A percentile compares a stretch with the other conserved stretches of the same genome.
Conservation (phyloP, 2,888 invertebrate species). For the Cynaeus angustus region DNA sequence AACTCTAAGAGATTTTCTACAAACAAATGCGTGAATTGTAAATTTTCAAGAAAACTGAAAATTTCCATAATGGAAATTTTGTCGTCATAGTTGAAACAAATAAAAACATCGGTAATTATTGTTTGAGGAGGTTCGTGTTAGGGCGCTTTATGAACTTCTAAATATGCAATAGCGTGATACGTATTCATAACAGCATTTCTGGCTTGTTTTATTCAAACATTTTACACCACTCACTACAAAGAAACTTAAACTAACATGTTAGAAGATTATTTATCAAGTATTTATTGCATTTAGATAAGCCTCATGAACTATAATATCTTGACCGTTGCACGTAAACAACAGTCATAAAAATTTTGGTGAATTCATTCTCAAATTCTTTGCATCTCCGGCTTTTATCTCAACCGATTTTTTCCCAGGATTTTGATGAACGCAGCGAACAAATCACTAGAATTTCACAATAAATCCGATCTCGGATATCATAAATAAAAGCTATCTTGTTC, state of each 20-base stretch:
- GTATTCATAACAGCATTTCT: neutral
- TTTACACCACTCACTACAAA: neutral
- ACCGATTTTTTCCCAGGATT: conserved; percentile 7
- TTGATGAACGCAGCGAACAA: conserved; percentile 34
- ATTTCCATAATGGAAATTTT: too few species aligned
- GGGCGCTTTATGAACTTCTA: neutral
- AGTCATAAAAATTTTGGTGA: neutral
- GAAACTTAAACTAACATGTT: conserved; percentile 2
- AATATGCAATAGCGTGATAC: conserved; percentile 1
- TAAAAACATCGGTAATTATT: too few species aligned
- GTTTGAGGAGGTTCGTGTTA: neutral
- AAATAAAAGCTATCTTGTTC: conserved; percentile 30
- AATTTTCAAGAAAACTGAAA: too few species aligned
- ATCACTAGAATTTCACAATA: conserved; percentile 40
- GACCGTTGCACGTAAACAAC: neutral
- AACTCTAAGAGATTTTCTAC: too few species aligned
- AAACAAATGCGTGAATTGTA: too few species aligned
- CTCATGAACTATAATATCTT: neutral
- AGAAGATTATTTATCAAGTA: neutral
- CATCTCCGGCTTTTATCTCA: too few species aligned
- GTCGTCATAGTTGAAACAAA: too few species aligned
- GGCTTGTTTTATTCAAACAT: neutral
- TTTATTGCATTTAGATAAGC: neutral
- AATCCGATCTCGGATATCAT: conserved; percentile 31
- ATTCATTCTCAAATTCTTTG: too few species aligned